These are phyloP conservation scores for Heliconius ismenius DNA, from an alignment of 2,888 invertebrate species.

Conservation along the genomic window DNA sequence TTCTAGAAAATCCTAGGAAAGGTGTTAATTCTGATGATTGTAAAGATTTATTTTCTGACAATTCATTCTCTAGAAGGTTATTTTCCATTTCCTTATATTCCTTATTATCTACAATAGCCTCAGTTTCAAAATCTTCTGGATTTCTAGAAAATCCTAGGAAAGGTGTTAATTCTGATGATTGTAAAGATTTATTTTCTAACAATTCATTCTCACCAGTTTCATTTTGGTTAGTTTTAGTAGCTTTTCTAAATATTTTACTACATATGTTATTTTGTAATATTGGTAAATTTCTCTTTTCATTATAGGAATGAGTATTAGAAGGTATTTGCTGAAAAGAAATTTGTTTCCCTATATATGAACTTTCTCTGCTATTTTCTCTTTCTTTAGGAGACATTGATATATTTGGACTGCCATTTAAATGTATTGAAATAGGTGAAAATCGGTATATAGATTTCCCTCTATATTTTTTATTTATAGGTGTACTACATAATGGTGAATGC, in stretches of 20 bases:
- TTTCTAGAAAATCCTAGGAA: conserved; percentile 44
- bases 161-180: conserved; percentile 41
- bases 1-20: conserved; percentile 44
- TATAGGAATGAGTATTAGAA: not conserved
- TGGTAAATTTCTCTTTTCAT: conserved; percentile 22
- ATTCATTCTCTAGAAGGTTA: not conserved
- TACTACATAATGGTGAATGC: conserved; percentile 68
- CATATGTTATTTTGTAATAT: conserved; percentile 18
- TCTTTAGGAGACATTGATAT: conserved; percentile 34
- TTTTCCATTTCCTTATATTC: conserved; percentile 18
- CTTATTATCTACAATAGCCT: conserved; percentile 11
- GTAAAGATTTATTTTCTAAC: conserved; percentile 24
- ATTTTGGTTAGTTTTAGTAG: not conserved
- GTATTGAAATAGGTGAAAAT: conserved; percentile 66
- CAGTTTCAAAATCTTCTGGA: conserved; percentile 2
- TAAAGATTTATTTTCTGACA: conserved; percentile 22
- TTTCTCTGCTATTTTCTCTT: conserved; percentile 43
- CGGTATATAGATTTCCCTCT: conserved; percentile 70
- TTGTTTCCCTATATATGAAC: conserved; percentile 33
- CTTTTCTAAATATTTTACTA: conserved; percentile 6
- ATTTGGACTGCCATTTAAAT: conserved; percentile 50
- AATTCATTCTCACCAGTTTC: not conserved
- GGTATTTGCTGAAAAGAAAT: not conserved
- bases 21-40: conserved; percentile 41
- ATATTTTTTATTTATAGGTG: conserved; percentile 69